Percentiles rank a stretch among this genome's conserved stretches.
Conservation (phyloP, 2,888 invertebrate species). For the Oscheius sp. region DNA sequence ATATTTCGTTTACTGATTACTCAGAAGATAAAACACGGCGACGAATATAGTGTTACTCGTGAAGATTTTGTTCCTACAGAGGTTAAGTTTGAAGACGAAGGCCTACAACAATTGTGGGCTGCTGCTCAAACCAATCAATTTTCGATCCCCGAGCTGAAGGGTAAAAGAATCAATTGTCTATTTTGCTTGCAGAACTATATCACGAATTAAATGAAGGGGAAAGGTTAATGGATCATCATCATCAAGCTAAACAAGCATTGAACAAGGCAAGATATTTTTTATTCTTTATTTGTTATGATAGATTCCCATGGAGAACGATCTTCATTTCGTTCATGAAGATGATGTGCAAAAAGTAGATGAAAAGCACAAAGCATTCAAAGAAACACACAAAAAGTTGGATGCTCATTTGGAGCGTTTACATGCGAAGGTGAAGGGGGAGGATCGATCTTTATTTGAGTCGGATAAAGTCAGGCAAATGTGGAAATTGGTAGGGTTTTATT, state of each 20-base stretch:
- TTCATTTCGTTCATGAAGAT: constrained; percentile 37
- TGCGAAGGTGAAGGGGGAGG: constrained; percentile 34
- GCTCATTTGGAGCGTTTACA: constrained; percentile 41
- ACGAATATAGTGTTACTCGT: constrained; percentile 32
- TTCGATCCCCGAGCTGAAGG: constrained; percentile 47
- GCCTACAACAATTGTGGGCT: constrained; percentile 59
- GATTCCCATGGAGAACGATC: constrained; percentile 43
- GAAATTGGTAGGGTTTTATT: constrained; percentile 46
- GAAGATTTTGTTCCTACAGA: constrained; percentile 33
- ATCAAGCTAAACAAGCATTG: constrained; percentile 44
- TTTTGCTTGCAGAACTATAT: constrained; percentile 32
- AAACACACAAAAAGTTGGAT: constrained; percentile 33
- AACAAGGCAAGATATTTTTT: constrained; percentile 36
- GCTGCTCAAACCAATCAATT: constrained; percentile 54
- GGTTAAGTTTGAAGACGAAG: constrained; percentile 52
- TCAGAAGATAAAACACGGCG: constrained; percentile 49
- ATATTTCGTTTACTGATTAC: neutral
- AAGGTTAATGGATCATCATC: constrained; percentile 40
- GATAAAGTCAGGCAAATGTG: constrained; percentile 58
- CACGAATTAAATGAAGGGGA: constrained; percentile 50
- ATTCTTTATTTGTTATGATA: neutral
- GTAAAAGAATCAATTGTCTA: constrained; percentile 4
- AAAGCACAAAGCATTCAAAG: constrained; percentile 27
- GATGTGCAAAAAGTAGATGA: constrained; percentile 16
- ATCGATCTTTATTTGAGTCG: constrained; percentile 49